Percentiles rank a stretch among this genome's conserved stretches.
Conservation (phyloP, 2,888 invertebrate species). For the Philhelius pedissequus region DNA sequence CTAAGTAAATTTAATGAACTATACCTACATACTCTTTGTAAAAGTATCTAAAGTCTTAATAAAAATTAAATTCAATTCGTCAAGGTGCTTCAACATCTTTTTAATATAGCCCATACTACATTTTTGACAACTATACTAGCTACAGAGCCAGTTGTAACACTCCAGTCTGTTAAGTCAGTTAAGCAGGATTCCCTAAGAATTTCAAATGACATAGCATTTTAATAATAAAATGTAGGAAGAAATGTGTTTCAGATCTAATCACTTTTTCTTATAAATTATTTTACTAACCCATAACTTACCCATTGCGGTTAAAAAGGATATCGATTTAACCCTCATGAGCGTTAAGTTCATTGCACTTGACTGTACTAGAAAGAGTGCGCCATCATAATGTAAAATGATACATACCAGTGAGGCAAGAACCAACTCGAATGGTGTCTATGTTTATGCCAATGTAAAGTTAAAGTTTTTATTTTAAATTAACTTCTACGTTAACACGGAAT, state of each 20-base stretch:
- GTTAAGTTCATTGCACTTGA: constrained; percentile 40
- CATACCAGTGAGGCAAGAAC: background rate
- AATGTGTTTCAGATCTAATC: background rate
- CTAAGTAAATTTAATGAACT: too few species aligned
- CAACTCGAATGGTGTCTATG: background rate
- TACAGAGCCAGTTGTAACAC: too few species aligned
- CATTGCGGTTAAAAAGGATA: background rate
- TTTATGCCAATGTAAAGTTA: background rate
- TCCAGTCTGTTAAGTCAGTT: too few species aligned
- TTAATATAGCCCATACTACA: too few species aligned
- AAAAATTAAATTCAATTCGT: too few species aligned
- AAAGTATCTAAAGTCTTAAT: too few species aligned
- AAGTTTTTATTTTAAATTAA: background rate
- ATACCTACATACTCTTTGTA: too few species aligned
- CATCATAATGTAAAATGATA: constrained; percentile 18
- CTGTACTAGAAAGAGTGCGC: background rate
- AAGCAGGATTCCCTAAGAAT: too few species aligned
- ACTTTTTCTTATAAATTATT: background rate
- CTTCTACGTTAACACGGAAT: background rate
- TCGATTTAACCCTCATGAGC: background rate
- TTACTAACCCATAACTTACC: background rate
- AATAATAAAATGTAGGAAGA: background rate
- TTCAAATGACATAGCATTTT: too few species aligned
- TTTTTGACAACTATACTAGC: too few species aligned
- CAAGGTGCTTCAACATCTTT: too few species aligned